Percentiles rank a stretch among this genome's conserved stretches.
phyloP scores from a whole-genome alignment of 2,888 invertebrate species.

The Ashinkailepas kermadecensis region DNA sequence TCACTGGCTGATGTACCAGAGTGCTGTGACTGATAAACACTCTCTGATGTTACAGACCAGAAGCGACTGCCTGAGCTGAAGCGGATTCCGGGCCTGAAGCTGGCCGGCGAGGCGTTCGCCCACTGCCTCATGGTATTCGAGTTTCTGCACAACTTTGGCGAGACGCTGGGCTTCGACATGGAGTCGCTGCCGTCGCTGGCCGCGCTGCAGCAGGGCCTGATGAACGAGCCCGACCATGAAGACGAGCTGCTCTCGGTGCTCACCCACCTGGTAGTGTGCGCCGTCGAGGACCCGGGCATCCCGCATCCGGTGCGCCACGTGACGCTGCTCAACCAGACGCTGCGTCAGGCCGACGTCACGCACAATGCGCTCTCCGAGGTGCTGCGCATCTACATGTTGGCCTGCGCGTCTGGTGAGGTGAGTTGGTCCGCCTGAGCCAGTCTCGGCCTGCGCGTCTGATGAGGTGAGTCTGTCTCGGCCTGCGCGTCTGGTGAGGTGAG shows the following conservation, averaged over 20 bases:
- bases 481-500: too few species aligned
- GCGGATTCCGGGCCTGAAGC: slow-evolving; percentile 67
- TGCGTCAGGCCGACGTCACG: slow-evolving; percentile 80
- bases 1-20: too few species aligned
- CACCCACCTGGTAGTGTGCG: slow-evolving; percentile 80
- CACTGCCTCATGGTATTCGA: slow-evolving; percentile 92
- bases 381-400: slow-evolving; percentile 80
- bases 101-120: slow-evolving; percentile 82
- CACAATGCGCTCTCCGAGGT: slow-evolving; percentile 87
- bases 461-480: too few species aligned
- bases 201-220: slow-evolving; percentile 73
- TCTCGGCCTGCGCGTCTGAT: too few species aligned
- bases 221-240: slow-evolving; percentile 70
- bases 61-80: slow-evolving; percentile 50
- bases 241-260: slow-evolving; percentile 73
- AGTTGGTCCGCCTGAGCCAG: slow-evolving; percentile 47
- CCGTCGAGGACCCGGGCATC: slow-evolving; percentile 64
- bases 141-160: slow-evolving; percentile 92
- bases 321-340: slow-evolving; percentile 80
- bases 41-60: slow-evolving; percentile 27
- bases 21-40: too few species aligned
- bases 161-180: slow-evolving; percentile 86
- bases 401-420: slow-evolving; percentile 78
- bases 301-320: slow-evolving; percentile 82
- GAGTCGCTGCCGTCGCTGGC: slow-evolving; percentile 78